phyloP scores from a whole-genome alignment of 2,888 invertebrate genomes.

The Ischnura elegans region DNA sequence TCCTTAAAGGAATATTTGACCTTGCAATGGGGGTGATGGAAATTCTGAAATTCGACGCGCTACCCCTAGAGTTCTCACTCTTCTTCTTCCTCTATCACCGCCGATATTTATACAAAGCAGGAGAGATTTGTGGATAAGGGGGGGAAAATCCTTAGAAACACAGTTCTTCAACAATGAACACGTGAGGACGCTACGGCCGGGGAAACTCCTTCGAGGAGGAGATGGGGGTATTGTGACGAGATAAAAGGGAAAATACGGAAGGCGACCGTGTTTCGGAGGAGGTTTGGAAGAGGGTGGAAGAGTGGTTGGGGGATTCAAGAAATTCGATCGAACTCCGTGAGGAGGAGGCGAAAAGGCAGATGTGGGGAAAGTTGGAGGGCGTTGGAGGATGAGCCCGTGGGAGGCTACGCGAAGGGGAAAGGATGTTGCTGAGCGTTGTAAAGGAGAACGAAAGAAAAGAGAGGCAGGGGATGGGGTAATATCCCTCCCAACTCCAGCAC shows the following conservation, averaged over 20 bases:
- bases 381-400: background rate
- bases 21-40: background rate
- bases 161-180: background rate
- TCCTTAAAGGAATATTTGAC: background rate
- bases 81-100: background rate
- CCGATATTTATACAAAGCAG: background rate
- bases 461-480: background rate
- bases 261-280: background rate
- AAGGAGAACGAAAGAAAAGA: background rate
- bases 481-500: background rate
- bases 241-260: background rate
- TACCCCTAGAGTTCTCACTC: background rate
- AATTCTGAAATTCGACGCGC: background rate
- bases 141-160: background rate
- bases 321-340: slow-evolving; percentile 10
- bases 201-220: background rate
- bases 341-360: slow-evolving; percentile 28
- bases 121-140: background rate
- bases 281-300: background rate
- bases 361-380: background rate
- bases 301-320: background rate
- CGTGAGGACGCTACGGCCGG: background rate
- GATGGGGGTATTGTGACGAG: background rate
- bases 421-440: background rate
- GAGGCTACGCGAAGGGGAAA: background rate